phyloP scores from a whole-genome alignment of 2,797 vertebrate species.

The Bovichtus diacanthus region DNA sequence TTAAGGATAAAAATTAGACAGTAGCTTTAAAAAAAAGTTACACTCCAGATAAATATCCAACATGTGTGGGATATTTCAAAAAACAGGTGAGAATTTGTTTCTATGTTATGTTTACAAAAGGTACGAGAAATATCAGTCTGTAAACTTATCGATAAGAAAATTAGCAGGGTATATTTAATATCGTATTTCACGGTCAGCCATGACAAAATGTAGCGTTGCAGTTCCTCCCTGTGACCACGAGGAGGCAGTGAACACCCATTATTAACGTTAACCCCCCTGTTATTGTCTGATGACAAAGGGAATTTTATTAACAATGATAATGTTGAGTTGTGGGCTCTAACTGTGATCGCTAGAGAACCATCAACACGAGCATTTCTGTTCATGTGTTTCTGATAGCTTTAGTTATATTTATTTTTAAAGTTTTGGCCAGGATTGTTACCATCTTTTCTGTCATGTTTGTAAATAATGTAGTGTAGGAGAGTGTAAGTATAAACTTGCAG shows the following conservation, averaged over 20 bases:
- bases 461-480: background rate
- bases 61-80: too few species aligned
- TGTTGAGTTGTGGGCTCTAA: background rate
- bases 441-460: background rate
- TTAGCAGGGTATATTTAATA: too few species aligned
- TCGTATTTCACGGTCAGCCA: background rate
- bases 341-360: background rate
- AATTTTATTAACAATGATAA: background rate
- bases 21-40: too few species aligned
- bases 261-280: background rate
- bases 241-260: background rate
- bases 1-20: too few species aligned
- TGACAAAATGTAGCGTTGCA: background rate
- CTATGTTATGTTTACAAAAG: too few species aligned
- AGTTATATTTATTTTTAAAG: background rate
- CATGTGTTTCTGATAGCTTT: background rate
- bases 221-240: background rate
- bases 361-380: background rate
- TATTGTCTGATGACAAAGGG: slow-evolving; percentile 4
- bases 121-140: too few species aligned
- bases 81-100: too few species aligned
- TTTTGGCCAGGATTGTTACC: background rate
- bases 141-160: too few species aligned
- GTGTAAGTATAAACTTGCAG: background rate
- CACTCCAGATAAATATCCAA: too few species aligned